Base-by-base conservation (phyloP, 2,113 vertebrate species). In the Sclerurus mexicanus region DNA sequence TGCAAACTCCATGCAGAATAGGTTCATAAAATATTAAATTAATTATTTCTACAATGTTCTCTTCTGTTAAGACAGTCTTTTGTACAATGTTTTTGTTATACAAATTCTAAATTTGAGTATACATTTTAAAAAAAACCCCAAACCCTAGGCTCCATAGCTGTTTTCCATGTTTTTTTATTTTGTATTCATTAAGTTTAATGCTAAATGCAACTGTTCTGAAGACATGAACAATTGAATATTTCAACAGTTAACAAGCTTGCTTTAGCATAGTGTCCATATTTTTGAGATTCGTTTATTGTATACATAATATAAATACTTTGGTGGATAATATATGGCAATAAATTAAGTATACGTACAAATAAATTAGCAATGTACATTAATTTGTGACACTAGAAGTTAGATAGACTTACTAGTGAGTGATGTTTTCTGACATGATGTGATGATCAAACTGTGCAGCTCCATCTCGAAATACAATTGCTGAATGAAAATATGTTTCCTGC, bases 401-500 rank as follows among this genome's bases (percentile, higher is more conserved):
- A 95, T 97, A 91, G 97, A 97, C 94, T 96, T 95, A 95, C 94
- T 96, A 96, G 92, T 98, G 95, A 98, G 73, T 97, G 93, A 97
- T 98, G 97, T 88, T 93, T 97, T 96, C 96, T 98, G 97, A 97
- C 96, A 95, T 95, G 96, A 86, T 97, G 88, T 85, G 97, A 97
- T 98, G 97, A 98, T 98, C 97, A 98, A 98, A 97, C 97, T 97
- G 97, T 97, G 97, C 94, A 94, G 95, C 79, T 98, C 95, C 87
- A 95, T 98, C 97, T 98, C 77, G 35, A 97, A 97, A 97, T 98
- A 98, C 98, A 98, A 96, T 98, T 98, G 97, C 97, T 97, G 98
- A 98, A 98, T 97, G 97, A 98, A 98, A 98, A 98, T 98, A 97
- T 98, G 98, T 96, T 98, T 98, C 98, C 96, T 90, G 95, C 97